Evolutionary conservation across 2,113 vertebrate genomes (phyloP), one percentile per base, ranked within the genome.

Genomic region (Phalacrocorax pelagicus): DNA sequence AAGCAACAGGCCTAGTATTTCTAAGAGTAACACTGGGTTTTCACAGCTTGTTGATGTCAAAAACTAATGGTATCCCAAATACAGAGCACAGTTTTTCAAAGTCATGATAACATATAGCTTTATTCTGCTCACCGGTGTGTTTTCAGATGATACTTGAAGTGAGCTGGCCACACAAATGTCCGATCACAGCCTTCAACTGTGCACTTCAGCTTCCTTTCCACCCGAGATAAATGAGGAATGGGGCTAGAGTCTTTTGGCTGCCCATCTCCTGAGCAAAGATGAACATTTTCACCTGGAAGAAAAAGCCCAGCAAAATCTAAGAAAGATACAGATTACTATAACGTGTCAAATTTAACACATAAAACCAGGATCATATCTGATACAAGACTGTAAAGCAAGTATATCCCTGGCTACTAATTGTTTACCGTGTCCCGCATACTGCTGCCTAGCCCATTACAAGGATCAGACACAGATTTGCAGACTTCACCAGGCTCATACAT

Each of bases 131-230:
- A 99, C 99, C 99, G 98, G 97, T 99, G 99, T 55, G 99, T 99
- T 98, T 99, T 99, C 66, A 99, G 99, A 91, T 99, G 99, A 96
- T 99, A 99, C 78, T 99, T 99, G 88, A 99, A 99, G 94, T 99
- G 99, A 83, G 99, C 99, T 22, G 99, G 99, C 98, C 99, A 99
- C 91, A 99, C 99, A 97, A 99, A 99, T 0, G 99, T 99, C 93
- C 99, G 97, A 92, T 99, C 98, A 66, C 99, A 99, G 72, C 99
- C 99, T 90, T 99, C 99, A 52, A 99, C 99, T 15, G 99, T 99
- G 96, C 99, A 99, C 86, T 98, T 98, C 88, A 99, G 98, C 87
- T 98, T 98, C 96, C 99, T 99, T 94, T 99, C 99, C 92, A 98
- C 79, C 2, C 98, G 98, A 46, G 98, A 97, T 69, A 98, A 96